Percentiles rank a stretch among this genome's conserved stretches.
These are phyloP conservation scores for Monodelphis domestica DNA, from an alignment of 2,797 vertebrate genomes.

Conservation along the genomic window DNA sequence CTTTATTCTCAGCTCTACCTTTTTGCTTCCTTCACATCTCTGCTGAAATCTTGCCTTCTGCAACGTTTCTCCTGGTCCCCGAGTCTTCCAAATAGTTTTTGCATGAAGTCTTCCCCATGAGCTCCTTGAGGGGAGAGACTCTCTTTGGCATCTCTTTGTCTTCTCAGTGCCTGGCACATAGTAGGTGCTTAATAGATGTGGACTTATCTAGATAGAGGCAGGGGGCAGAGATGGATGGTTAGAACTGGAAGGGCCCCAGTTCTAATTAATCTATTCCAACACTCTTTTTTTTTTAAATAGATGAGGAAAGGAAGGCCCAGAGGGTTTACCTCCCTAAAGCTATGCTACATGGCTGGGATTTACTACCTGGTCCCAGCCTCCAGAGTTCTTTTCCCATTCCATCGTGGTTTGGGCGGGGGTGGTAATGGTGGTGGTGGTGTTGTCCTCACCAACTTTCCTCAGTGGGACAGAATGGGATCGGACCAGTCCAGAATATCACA, in stretches of 20 bases:
- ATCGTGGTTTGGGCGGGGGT: neutral
- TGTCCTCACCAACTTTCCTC: neutral
- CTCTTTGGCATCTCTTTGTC: neutral
- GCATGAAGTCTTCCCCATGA: neutral
- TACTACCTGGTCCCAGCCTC: neutral
- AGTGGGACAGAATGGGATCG: neutral
- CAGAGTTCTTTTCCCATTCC: neutral
- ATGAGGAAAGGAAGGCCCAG: slow-evolving; percentile 1
- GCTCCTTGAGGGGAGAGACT: neutral
- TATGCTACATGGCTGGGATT: neutral
- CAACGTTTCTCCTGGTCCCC: neutral
- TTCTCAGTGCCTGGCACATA: neutral
- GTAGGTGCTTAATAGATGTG: neutral
- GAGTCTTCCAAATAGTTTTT: no score
- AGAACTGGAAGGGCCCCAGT: neutral
- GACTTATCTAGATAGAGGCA: neutral
- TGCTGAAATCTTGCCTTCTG: neutral
- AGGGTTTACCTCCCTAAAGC: neutral
- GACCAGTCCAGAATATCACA: neutral
- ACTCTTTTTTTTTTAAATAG: neutral
- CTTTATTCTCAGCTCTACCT: neutral
- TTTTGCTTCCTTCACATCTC: neutral
- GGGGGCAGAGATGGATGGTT: neutral
- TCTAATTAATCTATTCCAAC: neutral
- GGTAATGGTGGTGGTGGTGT: no score